Conservation (phyloP, 2,888 invertebrate genomes). For the Trichogramma dendrolimi region DNA sequence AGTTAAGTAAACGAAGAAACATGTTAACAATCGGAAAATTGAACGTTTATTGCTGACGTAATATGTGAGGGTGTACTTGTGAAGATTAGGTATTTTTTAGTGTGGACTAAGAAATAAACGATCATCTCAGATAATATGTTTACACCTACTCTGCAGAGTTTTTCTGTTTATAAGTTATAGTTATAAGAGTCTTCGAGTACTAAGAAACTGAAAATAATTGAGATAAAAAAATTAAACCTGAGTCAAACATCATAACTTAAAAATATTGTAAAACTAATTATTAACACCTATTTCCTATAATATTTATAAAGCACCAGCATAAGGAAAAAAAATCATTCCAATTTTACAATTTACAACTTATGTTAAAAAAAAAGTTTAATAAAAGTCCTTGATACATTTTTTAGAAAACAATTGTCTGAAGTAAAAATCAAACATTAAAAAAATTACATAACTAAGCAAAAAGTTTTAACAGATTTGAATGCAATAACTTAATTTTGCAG, state of each 20-base stretch:
- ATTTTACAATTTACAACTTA: too few relatives aligned
- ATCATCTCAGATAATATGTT: constrained; percentile 32
- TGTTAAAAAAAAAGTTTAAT: too few relatives aligned
- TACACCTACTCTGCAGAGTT: constrained; percentile 43
- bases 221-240: constrained; percentile 32
- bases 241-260: background rate
- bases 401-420: too few relatives aligned
- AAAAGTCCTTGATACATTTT: too few relatives aligned
- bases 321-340: background rate
- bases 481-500: too few relatives aligned
- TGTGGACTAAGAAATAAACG: constrained; percentile 18
- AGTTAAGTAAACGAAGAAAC: too few relatives aligned
- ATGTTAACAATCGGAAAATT: too few relatives aligned
- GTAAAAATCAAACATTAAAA: too few relatives aligned
- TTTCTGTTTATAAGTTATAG: constrained; percentile 14
- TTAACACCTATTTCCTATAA: constrained; percentile 1
- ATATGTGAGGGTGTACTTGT: too few relatives aligned
- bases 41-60: too few relatives aligned
- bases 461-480: too few relatives aligned
- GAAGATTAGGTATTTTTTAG: constrained; percentile 9
- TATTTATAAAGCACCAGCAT: constrained; percentile 12
- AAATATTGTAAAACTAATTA: background rate
- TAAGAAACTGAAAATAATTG: constrained; percentile 47
- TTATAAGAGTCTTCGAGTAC: constrained; percentile 47
- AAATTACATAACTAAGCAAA: too few relatives aligned